These are phyloP conservation scores for Cancer borealis DNA, from an alignment of 2,888 invertebrate species.

Conservation along the genomic window DNA sequence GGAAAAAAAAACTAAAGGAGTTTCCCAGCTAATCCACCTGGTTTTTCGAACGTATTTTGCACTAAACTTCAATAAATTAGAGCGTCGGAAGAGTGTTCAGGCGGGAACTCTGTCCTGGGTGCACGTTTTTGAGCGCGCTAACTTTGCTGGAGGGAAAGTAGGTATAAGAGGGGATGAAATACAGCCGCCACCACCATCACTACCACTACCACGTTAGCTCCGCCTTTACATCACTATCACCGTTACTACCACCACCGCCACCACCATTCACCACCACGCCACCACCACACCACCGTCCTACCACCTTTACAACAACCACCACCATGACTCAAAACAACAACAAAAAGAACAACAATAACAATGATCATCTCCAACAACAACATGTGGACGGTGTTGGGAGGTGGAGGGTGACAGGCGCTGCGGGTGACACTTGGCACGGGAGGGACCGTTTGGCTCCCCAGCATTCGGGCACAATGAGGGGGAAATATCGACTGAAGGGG, in stretches of 20 bases:
- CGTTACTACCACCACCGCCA: neutral
- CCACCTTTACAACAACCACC: neutral
- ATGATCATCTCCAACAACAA: neutral
- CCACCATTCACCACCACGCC: neutral
- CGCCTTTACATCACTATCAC: neutral
- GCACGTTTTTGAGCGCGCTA: neutral
- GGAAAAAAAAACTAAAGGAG: neutral
- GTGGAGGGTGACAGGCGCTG: neutral
- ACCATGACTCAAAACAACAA: neutral
- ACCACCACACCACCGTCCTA: neutral
- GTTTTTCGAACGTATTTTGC: neutral
- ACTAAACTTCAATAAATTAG: slow-evolving; percentile 21
- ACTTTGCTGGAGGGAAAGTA: slow-evolving; percentile 21
- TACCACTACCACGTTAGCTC: neutral
- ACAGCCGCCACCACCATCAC: slow-evolving; percentile 2
- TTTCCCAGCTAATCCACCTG: neutral
- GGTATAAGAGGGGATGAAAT: neutral
- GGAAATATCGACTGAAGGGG: slow-evolving; percentile 5
- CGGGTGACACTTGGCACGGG: slow-evolving; percentile 16
- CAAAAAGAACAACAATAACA: neutral
- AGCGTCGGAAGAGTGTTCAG: slow-evolving; percentile 21
- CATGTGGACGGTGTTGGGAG: neutral
- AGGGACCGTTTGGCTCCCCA: slow-evolving; percentile 17
- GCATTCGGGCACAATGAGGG: slow-evolving; percentile 21
- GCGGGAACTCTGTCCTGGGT: slow-evolving; percentile 26